Evolutionary conservation across 2,888 invertebrate species (phyloP).

Genomic region (Pachycephus smyrnensis): DNA sequence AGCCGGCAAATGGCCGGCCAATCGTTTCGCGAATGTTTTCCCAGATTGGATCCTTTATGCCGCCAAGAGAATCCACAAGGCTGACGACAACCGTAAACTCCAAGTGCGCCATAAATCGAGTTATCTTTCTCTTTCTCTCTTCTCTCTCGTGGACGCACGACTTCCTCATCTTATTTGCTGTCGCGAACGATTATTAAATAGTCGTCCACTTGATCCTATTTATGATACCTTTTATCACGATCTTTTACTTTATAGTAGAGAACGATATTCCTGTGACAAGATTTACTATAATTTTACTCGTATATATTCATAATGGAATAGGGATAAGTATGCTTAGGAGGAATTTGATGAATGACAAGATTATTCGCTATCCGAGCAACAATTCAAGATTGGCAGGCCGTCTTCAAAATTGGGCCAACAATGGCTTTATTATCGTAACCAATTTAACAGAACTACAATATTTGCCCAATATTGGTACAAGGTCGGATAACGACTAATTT

Average conservation of each 20-base stretch:
- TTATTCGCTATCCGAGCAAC: too few relatives aligned
- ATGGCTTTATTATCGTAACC: too few relatives aligned
- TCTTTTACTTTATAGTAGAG: too few relatives aligned
- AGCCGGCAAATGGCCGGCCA: conserved; percentile 5
- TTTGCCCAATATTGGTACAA: too few relatives aligned
- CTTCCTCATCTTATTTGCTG: not conserved
- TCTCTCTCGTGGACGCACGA: not conserved
- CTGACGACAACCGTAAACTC: conserved; percentile 15
- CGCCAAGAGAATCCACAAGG: not conserved
- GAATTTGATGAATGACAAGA: not conserved
- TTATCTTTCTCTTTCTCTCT: not conserved
- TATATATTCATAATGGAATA: not conserved
- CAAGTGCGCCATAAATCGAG: conserved; percentile 10
- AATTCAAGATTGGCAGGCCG: too few relatives aligned
- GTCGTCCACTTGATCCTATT: not conserved
- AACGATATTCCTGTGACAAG: not conserved
- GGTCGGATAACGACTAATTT: too few relatives aligned
- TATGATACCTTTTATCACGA: not conserved
- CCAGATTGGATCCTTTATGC: not conserved
- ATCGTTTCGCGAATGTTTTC: not conserved
- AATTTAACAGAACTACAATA: too few relatives aligned
- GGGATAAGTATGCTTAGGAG: not conserved
- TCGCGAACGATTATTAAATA: not conserved
- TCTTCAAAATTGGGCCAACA: too few relatives aligned
- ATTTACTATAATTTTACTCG: too few relatives aligned